phyloP scores from a whole-genome alignment of 2,113 vertebrate species.

The Melierax canorus region DNA sequence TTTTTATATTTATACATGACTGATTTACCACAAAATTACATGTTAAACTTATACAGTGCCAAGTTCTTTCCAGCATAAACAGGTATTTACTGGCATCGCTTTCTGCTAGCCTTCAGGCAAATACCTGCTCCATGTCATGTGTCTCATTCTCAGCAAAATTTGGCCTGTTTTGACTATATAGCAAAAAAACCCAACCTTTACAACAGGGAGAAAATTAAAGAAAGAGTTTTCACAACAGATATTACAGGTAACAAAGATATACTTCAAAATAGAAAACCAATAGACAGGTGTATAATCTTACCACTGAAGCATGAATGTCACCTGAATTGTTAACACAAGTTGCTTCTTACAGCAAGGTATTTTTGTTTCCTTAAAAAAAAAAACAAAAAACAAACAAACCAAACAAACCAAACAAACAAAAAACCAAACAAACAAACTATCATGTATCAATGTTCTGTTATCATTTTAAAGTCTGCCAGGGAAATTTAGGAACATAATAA shows the following conservation, averaged over 20 bases:
- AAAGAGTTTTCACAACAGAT: neutral
- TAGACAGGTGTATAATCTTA: neutral
- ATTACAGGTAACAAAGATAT: neutral
- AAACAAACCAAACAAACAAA: no score
- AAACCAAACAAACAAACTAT: no score
- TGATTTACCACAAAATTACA: neutral
- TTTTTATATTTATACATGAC: neutral
- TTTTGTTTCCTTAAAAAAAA: neutral
- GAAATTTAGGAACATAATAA: neutral
- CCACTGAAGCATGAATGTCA: constrained; percentile 50
- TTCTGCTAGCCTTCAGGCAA: neutral
- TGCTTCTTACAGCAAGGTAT: neutral
- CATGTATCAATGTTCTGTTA: neutral
- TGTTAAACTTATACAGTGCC: neutral
- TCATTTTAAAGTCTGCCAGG: neutral
- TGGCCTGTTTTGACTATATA: neutral
- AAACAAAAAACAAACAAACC: neutral
- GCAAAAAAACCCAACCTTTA: neutral
- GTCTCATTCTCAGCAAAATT: neutral
- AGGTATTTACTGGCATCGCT: neutral
- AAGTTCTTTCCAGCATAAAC: neutral
- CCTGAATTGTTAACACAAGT: neutral
- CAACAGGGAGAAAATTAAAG: neutral
- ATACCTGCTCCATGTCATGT: neutral
- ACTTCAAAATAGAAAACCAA: neutral